Conservation (phyloP, 1,140 invertebrate species). For the Drosophila tropicalis region DNA sequence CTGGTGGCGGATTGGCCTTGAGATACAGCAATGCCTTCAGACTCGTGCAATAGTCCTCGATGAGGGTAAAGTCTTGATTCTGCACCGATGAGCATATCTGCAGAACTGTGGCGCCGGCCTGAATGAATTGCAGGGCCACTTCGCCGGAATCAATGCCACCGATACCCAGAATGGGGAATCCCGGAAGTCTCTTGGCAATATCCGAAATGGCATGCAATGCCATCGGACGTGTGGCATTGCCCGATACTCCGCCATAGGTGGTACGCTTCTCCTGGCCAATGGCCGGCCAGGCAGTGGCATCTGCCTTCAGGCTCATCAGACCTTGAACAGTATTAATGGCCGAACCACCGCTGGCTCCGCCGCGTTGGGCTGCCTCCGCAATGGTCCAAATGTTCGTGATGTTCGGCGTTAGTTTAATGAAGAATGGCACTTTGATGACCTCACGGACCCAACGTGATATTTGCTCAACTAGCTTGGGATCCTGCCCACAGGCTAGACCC, state of each 20-base stretch:
- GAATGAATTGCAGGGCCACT: constrained; percentile 95
- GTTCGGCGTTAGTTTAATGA: constrained; percentile 98
- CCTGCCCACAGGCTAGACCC: constrained; percentile 98
- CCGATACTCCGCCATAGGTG: constrained; percentile 98
- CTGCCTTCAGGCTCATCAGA: constrained; percentile 93
- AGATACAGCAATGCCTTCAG: constrained; percentile 95
- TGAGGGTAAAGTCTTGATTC: constrained; percentile 98
- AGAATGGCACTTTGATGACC: constrained; percentile 97
- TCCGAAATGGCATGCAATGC: constrained; percentile 94
- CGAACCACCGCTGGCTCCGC: constrained; percentile 96
- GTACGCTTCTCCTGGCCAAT: constrained; percentile 92
- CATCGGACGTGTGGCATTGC: constrained; percentile 97
- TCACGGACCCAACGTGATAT: constrained; percentile 95
- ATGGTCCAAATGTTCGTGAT: constrained; percentile 96
- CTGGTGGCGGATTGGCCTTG: constrained; percentile 85
- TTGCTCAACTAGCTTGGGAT: constrained; percentile 92
- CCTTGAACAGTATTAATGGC: constrained; percentile 98
- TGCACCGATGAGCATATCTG: constrained; percentile 98
- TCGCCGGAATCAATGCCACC: constrained; percentile 99
- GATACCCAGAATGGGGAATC: constrained; percentile 96
- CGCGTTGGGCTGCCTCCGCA: constrained; percentile 96
- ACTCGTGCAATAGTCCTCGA: constrained; percentile 96
- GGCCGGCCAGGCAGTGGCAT: constrained; percentile 95
- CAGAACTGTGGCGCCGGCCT: constrained; percentile 94
- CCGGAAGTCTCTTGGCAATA: constrained; percentile 92